Base-by-base conservation (phyloP, 2,888 invertebrate species). In the Melanargia galathea region DNA sequence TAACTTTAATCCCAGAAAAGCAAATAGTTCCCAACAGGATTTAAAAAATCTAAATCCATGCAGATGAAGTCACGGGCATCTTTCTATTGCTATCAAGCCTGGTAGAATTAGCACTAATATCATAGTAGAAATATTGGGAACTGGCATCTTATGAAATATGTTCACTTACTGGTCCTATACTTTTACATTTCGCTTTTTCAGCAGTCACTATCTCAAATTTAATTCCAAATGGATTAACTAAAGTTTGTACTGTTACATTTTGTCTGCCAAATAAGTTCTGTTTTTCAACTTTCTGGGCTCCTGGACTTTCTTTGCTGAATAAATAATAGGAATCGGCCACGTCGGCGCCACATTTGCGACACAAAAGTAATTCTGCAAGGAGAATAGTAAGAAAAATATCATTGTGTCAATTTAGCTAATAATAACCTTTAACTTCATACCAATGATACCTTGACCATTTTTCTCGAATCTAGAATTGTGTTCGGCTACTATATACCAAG, bases 281-380 rank as follows among this genome's bases (percentile, higher is more conserved):
- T 73, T 92, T 92, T 51, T 85, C 82, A 54, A 77, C 78, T 65
- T 87, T 84, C 40, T 76, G 73, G 57, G 93, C 88, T 40, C 91
- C 86, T 20, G 93, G 91, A 72, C 93, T 93, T 61, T 81, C 71
- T 75, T 92, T 88, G 72, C 81, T 92, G 57, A 92, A 84, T 69
- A 93, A 75, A 72, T 92, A 91, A 78, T 87, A 80, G 16, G 92
- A 87, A 71, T 93, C 92, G 1, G 92, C 92, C 68, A 93, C 81
- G 76, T 93, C 93, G 70, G 90, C 88, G 18, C 93, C 93, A 76
- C 93, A 93, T 76, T 90, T 86, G 26, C 93, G 92, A 75, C 93
- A 93, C 33, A 93, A 75, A 56, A 93, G 79, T 70, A 90, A 79
- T 80, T 93, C 93, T 92, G 81, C 62, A 87, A 87, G 10, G 13